Base-by-base conservation (phyloP, 1,140 invertebrate genomes). In the Musca vetustissima region DNA sequence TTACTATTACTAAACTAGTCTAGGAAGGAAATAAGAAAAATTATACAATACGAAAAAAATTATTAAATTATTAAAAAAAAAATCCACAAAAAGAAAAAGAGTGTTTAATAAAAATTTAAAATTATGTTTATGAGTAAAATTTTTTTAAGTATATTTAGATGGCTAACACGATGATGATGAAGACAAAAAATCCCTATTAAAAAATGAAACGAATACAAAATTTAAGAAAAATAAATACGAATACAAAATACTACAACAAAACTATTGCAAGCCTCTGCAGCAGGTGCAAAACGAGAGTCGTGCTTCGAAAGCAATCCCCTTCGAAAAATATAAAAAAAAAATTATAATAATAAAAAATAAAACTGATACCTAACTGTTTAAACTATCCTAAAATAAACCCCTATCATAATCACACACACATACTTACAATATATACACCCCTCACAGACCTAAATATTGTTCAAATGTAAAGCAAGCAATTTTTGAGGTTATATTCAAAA, bases 231-330 rank as follows among this genome's bases (percentile, higher is more conserved):
- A 21, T 2, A 32, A 14, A 49, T n/a, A 21, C 21, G 11, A 24
- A 65, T n/a, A 65, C 21, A 65, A 49, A 47, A 17, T 14, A n/a
- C n/a, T 28, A 28, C 3, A 28, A 28, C 28, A 8, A 28, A 28
- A n/a, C n/a, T n/a, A n/a, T n/a, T n/a, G n/a, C n/a, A n/a, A n/a
- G n/a, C n/a, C n/a, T n/a, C n/a, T 32, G 32, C 28, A 61, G 28
- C 57, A 61, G 57, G 57, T 61, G 36, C 57, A 61, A 61, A 61
- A 61, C 57, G n/a, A 61, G 57, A 61, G 57, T 61, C 57, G 28
- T 61, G 57, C 57, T 61, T 36, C 11, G 36, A 61, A 61, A 61
- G 57, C 57, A 52, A 52, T 19, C 48, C 3, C 55, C 17, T 24
- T 59, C n/a, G n/a, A n/a, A n/a, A n/a, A n/a, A n/a, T n/a, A n/a